These are phyloP conservation scores for Anguilla obscura DNA, from an alignment of 2,797 vertebrate species.

Conservation along the genomic window DNA sequence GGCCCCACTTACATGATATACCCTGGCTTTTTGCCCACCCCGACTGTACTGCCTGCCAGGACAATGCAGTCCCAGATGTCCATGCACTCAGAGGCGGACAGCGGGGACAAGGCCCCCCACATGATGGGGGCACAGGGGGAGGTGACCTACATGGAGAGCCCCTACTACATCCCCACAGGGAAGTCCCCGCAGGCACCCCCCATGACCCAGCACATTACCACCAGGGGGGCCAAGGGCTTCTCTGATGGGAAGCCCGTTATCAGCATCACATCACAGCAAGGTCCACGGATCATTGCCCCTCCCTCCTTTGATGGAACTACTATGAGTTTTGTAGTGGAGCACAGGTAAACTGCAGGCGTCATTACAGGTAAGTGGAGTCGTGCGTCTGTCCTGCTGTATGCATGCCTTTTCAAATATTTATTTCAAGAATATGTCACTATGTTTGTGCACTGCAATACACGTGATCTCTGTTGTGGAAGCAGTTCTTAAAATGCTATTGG, in stretches of 20 bases:
- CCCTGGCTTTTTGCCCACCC: constrained; percentile 75
- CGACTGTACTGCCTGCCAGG: constrained; percentile 71
- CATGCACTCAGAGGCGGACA: constrained; percentile 57
- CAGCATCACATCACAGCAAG: constrained; percentile 89
- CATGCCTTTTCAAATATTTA: not conserved
- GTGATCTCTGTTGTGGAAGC: not conserved
- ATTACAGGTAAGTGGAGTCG: constrained; percentile 52
- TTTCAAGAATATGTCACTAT: not conserved
- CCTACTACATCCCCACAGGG: constrained; percentile 85
- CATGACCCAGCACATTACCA: constrained; percentile 48
- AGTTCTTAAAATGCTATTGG: not conserved
- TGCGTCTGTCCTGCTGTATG: not conserved
- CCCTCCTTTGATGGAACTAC: constrained; percentile 95
- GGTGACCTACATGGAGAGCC: constrained; percentile 75
- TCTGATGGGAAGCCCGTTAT: constrained; percentile 79
- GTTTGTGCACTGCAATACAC: not conserved
- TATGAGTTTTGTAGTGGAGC: constrained; percentile 98
- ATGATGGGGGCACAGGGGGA: constrained; percentile 58
- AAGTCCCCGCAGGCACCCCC: constrained; percentile 47
- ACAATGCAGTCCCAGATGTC: constrained; percentile 66
- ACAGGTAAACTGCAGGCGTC: constrained; percentile 71
- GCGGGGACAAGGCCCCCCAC: constrained; percentile 51
- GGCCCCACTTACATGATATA: constrained; percentile 91
- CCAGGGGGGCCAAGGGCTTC: constrained; percentile 28
- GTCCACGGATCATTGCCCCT: constrained; percentile 87